Evolutionary conservation across 2,797 vertebrate species (phyloP).

Genomic region (Rhincodon typus): DNA sequence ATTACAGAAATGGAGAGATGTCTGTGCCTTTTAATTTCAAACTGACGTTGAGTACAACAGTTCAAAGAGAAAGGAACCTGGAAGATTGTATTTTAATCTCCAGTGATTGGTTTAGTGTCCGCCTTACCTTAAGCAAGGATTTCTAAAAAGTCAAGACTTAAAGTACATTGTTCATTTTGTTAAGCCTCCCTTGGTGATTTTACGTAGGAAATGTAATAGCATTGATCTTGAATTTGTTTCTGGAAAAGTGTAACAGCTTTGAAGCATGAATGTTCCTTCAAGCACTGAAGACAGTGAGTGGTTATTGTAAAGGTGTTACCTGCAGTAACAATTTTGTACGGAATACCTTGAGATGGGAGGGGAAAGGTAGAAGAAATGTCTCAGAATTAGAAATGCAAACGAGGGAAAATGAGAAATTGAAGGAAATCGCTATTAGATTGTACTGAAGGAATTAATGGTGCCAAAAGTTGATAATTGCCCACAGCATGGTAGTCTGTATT

Average conservation of each 20-base stretch:
- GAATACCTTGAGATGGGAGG: neutral
- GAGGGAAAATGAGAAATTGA: too few species aligned
- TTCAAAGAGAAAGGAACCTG: constrained; percentile 1
- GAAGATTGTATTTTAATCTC: neutral
- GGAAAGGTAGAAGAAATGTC: too few species aligned
- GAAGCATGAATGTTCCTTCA: neutral
- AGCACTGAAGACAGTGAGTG: neutral
- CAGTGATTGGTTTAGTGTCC: neutral
- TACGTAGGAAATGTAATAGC: neutral
- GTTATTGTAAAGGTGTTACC: constrained; percentile 2
- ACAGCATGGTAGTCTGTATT: too few species aligned
- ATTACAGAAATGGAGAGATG: neutral
- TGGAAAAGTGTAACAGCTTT: neutral
- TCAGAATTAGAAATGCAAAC: too few species aligned
- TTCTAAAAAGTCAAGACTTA: neutral
- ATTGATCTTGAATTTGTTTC: neutral
- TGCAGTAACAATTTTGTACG: neutral
- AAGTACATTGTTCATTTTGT: constrained; percentile 17
- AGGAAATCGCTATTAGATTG: too few species aligned
- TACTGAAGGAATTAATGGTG: too few species aligned
- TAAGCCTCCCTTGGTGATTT: neutral
- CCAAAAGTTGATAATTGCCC: too few species aligned
- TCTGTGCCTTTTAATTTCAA: constrained; percentile 27
- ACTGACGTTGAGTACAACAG: constrained; percentile 5
- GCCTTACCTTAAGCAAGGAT: neutral